Evolutionary conservation across 2,113 vertebrate species (phyloP).

Genomic region (Eulemur rufifrons): DNA sequence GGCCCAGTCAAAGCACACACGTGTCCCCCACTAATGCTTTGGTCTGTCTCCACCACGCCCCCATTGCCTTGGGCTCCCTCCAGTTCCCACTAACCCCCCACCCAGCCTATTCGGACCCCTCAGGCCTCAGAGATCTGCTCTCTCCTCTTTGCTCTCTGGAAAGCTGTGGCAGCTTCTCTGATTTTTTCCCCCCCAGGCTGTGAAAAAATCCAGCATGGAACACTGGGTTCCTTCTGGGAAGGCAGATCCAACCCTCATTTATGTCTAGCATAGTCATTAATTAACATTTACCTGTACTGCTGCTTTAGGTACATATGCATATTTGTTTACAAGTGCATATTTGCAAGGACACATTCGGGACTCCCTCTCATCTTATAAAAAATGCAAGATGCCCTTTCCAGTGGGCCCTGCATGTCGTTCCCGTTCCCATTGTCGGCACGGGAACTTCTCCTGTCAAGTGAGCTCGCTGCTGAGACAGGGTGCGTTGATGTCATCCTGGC

Average conservation of each 20-base stretch:
- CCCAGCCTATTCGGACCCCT: background rate
- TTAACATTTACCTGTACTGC: too few species aligned
- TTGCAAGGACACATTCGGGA: background rate
- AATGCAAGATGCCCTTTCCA: background rate
- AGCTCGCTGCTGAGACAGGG: background rate
- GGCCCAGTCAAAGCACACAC: background rate
- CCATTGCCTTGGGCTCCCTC: background rate
- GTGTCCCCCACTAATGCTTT: background rate
- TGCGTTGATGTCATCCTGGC: background rate
- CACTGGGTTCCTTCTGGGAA: background rate
- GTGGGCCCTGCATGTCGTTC: accelerated
- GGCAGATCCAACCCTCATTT: background rate
- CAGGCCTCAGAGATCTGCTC: background rate
- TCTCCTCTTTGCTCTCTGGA: background rate
- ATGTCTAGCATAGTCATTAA: background rate
- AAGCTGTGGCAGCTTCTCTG: background rate
- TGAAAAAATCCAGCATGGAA: background rate
- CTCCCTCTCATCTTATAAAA: background rate
- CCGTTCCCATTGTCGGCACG: background rate
- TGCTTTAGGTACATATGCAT: background rate
- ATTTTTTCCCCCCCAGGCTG: background rate
- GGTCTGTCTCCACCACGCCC: background rate
- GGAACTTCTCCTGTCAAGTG: background rate
- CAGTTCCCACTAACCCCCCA: background rate
- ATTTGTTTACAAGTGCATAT: background rate